Conservation (phyloP, 2,113 vertebrate species). For the Catagonus wagneri region DNA sequence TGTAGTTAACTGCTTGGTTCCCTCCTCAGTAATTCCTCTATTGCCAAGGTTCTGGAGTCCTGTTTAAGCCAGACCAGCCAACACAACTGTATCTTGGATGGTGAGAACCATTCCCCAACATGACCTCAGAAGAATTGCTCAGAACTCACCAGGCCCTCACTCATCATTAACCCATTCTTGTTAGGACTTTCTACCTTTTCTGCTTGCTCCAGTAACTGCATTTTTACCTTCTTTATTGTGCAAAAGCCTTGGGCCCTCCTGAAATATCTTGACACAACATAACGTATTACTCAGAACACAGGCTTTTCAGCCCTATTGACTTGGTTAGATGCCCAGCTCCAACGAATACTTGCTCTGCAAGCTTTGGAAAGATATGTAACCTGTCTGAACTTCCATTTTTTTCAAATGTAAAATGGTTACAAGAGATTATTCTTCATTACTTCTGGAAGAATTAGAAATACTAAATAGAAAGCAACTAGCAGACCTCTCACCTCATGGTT, state of each 20-base stretch:
- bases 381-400: background rate
- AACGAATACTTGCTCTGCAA: background rate
- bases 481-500: background rate
- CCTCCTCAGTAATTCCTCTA: background rate
- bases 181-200: background rate
- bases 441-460: slow-evolving; percentile 21
- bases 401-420: background rate
- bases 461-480: background rate
- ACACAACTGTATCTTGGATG: background rate
- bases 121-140: background rate
- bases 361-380: background rate
- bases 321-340: background rate
- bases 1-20: background rate
- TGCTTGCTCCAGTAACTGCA: background rate
- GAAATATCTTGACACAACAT: background rate
- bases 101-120: background rate
- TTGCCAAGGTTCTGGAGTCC: background rate
- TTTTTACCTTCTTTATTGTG: background rate
- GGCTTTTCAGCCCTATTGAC: background rate
- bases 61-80: background rate
- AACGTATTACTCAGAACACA: background rate
- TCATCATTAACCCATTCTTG: background rate
- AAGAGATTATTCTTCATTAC: background rate
- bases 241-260: background rate
- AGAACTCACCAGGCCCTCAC: background rate